These are phyloP conservation scores for Drosophila arawakana DNA, from an alignment of 1,140 invertebrate species.

Conservation along the genomic window DNA sequence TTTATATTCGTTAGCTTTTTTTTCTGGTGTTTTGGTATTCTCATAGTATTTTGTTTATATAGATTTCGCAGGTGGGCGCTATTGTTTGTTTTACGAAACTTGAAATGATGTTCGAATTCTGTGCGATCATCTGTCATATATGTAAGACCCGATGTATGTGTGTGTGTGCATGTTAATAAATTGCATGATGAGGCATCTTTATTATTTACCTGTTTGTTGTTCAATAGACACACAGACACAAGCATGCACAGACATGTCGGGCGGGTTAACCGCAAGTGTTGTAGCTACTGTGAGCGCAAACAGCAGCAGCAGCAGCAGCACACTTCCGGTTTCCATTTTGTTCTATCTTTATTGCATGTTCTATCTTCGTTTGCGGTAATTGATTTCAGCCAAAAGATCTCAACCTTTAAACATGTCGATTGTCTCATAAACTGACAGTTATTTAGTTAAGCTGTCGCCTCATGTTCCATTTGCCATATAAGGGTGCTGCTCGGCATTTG, in stretches of 20 bases:
- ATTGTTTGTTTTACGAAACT: conserved; percentile 69
- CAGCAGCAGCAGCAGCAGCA: conserved; percentile 37
- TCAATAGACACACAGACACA: conserved; percentile 34
- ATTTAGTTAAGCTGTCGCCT: conserved; percentile 43
- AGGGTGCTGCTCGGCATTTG: conserved; percentile 33
- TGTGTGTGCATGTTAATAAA: conserved; percentile 33
- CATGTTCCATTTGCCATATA: conserved; percentile 18
- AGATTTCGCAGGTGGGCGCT: conserved; percentile 68
- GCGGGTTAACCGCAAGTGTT: conserved; percentile 64
- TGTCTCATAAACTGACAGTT: conserved; percentile 60
- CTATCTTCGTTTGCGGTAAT: conserved; percentile 59
- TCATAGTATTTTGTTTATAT: conserved; percentile 61
- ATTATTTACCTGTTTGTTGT: conserved; percentile 56
- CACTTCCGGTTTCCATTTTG: conserved; percentile 72
- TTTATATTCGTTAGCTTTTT: conserved; percentile 21
- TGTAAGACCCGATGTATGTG: too few relatives aligned
- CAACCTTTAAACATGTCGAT: conserved; percentile 63
- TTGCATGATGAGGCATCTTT: conserved; percentile 57
- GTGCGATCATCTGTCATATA: conserved; percentile 38
- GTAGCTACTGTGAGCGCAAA: conserved; percentile 56
- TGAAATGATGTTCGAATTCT: conserved; percentile 54
- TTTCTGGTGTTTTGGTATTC: conserved; percentile 21
- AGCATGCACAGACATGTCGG: conserved; percentile 21
- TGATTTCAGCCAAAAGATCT: conserved; percentile 71
- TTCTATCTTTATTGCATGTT: conserved; percentile 45